phyloP scores from a whole-genome alignment of 2,113 vertebrate species.

The Riparia riparia region DNA sequence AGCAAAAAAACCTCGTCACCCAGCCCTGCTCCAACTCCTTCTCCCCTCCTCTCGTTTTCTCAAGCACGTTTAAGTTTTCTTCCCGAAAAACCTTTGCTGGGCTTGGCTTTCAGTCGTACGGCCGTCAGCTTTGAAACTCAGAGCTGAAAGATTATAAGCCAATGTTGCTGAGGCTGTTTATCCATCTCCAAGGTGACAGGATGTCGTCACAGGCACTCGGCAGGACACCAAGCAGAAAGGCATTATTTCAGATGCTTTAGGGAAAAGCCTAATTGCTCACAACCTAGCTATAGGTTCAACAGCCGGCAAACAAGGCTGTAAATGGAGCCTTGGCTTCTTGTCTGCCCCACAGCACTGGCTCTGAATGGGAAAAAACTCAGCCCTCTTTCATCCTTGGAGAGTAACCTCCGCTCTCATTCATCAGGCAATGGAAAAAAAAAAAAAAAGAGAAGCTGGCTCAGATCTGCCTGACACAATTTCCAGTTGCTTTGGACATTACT shows the following conservation, averaged over 20 bases:
- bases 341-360: background rate
- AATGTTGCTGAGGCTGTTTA: constrained; percentile 62
- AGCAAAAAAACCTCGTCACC: background rate
- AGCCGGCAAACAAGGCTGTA: constrained; percentile 24
- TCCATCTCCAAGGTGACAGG: constrained; percentile 61
- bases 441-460: background rate
- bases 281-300: constrained; percentile 4
- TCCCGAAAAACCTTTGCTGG: background rate
- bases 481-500: constrained; percentile 68
- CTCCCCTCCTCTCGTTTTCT: background rate
- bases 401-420: constrained; percentile 50
- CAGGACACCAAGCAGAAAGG: background rate
- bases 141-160: constrained; percentile 40
- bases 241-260: constrained; percentile 29
- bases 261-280: constrained; percentile 37
- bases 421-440: constrained; percentile 23
- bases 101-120: background rate
- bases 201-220: constrained; percentile 44
- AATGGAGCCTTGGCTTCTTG: background rate
- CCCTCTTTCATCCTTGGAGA: background rate
- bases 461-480: constrained; percentile 58
- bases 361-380: constrained; percentile 13
- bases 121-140: constrained; percentile 6
- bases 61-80: background rate
- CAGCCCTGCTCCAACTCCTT: background rate